phyloP scores from a whole-genome alignment of 2,797 vertebrate genomes.

The Acrossocheilus fasciatus region DNA sequence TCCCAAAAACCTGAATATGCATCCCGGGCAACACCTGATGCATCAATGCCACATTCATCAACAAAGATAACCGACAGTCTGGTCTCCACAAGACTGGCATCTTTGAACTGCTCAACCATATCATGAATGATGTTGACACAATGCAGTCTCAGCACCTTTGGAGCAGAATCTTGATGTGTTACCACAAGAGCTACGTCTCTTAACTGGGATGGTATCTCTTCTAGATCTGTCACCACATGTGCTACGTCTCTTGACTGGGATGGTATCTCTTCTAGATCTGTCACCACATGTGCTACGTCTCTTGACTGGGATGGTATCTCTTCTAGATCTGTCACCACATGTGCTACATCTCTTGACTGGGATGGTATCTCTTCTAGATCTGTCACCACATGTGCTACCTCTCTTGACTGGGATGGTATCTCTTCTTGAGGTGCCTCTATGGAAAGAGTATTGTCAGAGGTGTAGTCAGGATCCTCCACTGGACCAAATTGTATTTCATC shows the following conservation, averaged over 20 bases:
- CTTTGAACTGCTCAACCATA: constrained; percentile 16
- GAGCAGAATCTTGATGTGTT: background rate
- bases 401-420: background rate
- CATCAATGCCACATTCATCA: background rate
- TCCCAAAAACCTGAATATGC: constrained; percentile 19
- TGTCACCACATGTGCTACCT: background rate
- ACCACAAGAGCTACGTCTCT: background rate
- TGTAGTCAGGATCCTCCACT: background rate
- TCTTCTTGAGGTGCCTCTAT: background rate
- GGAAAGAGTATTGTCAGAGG: background rate
- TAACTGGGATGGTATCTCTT: no score
- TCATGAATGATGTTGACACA: constrained; percentile 4
- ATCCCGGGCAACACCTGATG: constrained; percentile 2
- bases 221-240: no score
- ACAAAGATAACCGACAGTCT: background rate
- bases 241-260: no score
- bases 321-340: no score
- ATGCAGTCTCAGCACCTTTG: background rate
- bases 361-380: no score
- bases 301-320: no score
- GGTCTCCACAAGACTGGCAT: background rate
- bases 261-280: no score
- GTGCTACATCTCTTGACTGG: no score
- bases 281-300: no score
- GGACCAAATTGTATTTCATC: constrained; percentile 1